A percentile compares a stretch with the other conserved stretches of the same genome.
These are phyloP conservation scores for Ennomos erosarius DNA, from an alignment of 2,888 invertebrate genomes.

Conservation along the genomic window DNA sequence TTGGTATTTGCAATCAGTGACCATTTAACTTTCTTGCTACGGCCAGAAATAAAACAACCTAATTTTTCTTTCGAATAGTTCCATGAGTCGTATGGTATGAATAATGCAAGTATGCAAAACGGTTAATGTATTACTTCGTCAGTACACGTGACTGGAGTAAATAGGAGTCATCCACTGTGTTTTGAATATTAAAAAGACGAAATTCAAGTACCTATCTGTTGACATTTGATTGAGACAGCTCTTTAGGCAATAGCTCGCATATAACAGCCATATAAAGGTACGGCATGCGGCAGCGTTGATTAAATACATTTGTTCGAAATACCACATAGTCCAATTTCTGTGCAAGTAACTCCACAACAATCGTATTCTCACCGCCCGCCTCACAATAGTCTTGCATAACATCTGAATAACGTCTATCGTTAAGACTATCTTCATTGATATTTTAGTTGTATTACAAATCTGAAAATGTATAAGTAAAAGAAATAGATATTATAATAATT, in stretches of 20 bases:
- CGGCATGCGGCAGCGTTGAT: too few species aligned
- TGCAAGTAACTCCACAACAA: too few species aligned
- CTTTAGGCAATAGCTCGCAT: background rate
- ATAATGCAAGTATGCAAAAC: constrained; percentile 76
- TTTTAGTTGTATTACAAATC: too few species aligned
- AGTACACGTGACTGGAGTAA: constrained; percentile 69
- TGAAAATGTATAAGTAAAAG: too few species aligned
- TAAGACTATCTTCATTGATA: too few species aligned
- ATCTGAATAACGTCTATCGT: too few species aligned
- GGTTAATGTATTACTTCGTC: constrained; percentile 69
- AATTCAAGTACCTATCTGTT: constrained; percentile 26
- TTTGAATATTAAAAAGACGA: constrained; percentile 57
- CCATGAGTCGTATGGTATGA: constrained; percentile 61
- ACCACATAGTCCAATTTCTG: too few species aligned
- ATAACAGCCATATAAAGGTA: background rate
- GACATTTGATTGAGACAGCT: constrained; percentile 4
- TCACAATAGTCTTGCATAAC: too few species aligned
- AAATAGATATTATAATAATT: too few species aligned
- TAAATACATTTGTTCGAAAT: too few species aligned
- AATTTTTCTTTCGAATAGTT: constrained; percentile 57
- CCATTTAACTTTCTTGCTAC: constrained; percentile 29
- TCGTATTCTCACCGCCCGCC: too few species aligned
- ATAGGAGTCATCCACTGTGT: constrained; percentile 63
- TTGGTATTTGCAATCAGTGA: constrained; percentile 14
- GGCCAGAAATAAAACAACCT: constrained; percentile 50